Base-by-base conservation (phyloP, 2,888 invertebrate species). In the Yponomeuta evonymella region DNA sequence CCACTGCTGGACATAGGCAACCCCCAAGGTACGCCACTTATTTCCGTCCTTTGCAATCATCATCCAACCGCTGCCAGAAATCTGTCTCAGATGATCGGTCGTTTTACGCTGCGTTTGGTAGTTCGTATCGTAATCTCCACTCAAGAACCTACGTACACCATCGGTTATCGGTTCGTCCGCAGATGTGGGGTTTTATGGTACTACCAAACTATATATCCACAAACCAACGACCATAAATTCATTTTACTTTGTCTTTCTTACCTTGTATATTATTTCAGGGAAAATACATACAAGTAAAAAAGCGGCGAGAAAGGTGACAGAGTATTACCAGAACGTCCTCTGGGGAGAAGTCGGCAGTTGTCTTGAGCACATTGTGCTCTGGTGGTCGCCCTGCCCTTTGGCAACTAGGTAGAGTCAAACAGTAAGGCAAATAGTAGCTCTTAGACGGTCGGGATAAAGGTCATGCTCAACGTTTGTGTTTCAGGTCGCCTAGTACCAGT, bases 281-380 rank as follows among this genome's bases (percentile, higher is more conserved):
- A 90, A 93, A 68, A 80, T 90, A 58, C 94, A 93, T 84, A 91
- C 95, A 2, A 94, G 93, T 75, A 90, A 93, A 71, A 94, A 92
- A 80, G 94, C 94, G 0, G 93, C 94, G 64, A 91, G 93, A 70
- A 95, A 94, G 84, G 94, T 95, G 12, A 89, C 94, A 9, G 94
- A 94, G 77, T 95, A 95, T 80, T 96, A 96, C 79, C 95, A 95
- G 77, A 94, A 95, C 80, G 94, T 95, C 71, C 87, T 96, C 48
- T 97, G 97, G 97, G 95, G 95, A 0, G 95, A 96, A 79, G 95
- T 96, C 1, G 97, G 97, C 1, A 95, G 95, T 73, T 95, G 95
- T 78, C 89, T 96, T 70, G 96, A 97, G 80, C 97, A 97, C 79
- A 94, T 96, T 30, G 93, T 97, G 33, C 89, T 97, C 0, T 97